Percentiles rank a stretch among this genome's conserved stretches.
Evolutionary conservation across 2,797 vertebrate genomes (phyloP).

Genomic region (Sebastes oblongus): DNA sequence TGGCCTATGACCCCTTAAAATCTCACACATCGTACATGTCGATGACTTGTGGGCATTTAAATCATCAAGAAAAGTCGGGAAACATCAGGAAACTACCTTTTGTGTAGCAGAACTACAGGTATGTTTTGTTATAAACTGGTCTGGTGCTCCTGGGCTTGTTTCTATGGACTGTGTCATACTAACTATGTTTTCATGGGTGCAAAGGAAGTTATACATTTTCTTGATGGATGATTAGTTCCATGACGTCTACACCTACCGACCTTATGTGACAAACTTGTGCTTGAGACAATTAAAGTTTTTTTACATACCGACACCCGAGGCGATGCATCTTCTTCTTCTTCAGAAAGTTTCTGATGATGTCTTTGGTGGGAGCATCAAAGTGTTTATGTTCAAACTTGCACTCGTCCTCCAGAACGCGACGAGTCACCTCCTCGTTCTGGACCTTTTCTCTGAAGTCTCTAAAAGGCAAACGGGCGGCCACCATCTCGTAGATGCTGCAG

Average conservation of each 20-base stretch:
- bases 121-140: neutral
- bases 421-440: constrained; percentile 86
- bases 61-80: neutral
- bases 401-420: constrained; percentile 88
- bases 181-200: neutral
- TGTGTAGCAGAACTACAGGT: neutral
- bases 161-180: neutral
- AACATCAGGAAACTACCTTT: neutral
- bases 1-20: no score
- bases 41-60: no score
- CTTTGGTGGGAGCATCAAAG: constrained; percentile 85
- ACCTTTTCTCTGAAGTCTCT: constrained; percentile 90
- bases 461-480: constrained; percentile 89
- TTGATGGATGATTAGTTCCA: neutral
- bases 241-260: neutral
- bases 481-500: constrained; percentile 93
- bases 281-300: neutral
- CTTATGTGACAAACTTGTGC: neutral
- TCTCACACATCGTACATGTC: no score
- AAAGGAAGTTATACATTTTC: neutral
- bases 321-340: constrained; percentile 84
- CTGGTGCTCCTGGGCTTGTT: neutral
- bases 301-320: constrained; percentile 88
- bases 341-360: constrained; percentile 86
- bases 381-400: constrained; percentile 83